Evolutionary conservation across 1,140 invertebrate genomes (phyloP).

Genomic region (Thaumatotibia leucotreta): DNA sequence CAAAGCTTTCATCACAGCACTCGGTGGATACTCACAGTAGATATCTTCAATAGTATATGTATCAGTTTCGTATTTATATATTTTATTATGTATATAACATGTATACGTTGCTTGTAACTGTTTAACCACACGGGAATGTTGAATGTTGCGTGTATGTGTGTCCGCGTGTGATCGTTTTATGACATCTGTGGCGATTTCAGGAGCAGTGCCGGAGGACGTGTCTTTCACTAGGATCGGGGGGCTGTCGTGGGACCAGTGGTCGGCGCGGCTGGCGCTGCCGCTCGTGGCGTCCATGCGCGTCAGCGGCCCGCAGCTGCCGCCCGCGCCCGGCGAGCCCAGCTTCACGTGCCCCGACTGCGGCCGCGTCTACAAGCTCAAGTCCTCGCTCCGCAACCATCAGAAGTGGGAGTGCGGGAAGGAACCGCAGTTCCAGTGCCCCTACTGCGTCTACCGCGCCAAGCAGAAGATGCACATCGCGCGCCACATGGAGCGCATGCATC

Average conservation of each 20-base stretch:
- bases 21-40: constrained; percentile 71
- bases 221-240: constrained; percentile 82
- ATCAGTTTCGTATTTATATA: constrained; percentile 31
- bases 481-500: constrained; percentile 92
- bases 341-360: constrained; percentile 88
- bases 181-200: constrained; percentile 34
- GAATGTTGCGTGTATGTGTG: constrained; percentile 35
- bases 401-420: constrained; percentile 93
- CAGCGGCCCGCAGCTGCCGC: constrained; percentile 46
- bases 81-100: constrained; percentile 27
- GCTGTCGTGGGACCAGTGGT: constrained; percentile 82
- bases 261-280: constrained; percentile 77
- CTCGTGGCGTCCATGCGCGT: constrained; percentile 67
- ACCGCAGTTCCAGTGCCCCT: constrained; percentile 88
- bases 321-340: constrained; percentile 73
- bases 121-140: constrained; percentile 50
- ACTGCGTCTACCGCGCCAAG: constrained; percentile 88
- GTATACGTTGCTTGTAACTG: constrained; percentile 43
- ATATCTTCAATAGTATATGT: constrained; percentile 22
- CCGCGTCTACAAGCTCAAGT: constrained; percentile 89
- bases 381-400: constrained; percentile 89
- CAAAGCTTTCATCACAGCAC: constrained; percentile 72
- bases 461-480: constrained; percentile 92
- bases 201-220: constrained; percentile 78
- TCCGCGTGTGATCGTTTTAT: constrained; percentile 22